Percentiles rank a stretch among this genome's conserved stretches.
Evolutionary conservation across 2,113 vertebrate genomes (phyloP).

Genomic region (Datnioides undecimradiatus): DNA sequence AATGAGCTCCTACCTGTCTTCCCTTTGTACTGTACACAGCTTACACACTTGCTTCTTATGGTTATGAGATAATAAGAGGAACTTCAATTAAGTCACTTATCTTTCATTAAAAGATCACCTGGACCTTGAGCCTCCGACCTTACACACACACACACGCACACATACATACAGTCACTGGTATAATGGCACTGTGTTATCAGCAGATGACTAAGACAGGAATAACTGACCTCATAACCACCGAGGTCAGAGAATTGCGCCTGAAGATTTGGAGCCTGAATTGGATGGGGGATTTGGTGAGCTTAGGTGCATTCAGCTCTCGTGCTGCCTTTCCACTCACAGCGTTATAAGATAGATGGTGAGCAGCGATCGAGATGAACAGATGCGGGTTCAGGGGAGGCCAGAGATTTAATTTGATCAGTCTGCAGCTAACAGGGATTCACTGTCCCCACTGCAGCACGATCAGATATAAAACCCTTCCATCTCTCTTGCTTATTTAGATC

Average conservation of each 20-base stretch:
- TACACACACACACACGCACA: slow-evolving; percentile 17
- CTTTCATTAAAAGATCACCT: slow-evolving; percentile 71
- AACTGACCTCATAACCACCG: slow-evolving; percentile 56
- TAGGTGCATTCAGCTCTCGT: slow-evolving; percentile 1
- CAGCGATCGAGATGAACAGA: slow-evolving; percentile 9
- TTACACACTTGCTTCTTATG: slow-evolving; percentile 53
- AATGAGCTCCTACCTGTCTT: slow-evolving; percentile 21
- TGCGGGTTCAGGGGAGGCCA: slow-evolving; percentile 16
- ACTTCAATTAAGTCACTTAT: slow-evolving; percentile 58
- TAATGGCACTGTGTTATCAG: slow-evolving; percentile 67
- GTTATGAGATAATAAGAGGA: slow-evolving; percentile 64
- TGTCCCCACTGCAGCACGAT: background rate
- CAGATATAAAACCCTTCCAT: background rate
- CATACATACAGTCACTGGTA: slow-evolving; percentile 33
- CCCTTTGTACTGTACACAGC: slow-evolving; percentile 37
- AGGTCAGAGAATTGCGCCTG: slow-evolving; percentile 47
- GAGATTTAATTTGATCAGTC: slow-evolving; percentile 29
- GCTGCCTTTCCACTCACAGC: background rate
- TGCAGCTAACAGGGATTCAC: slow-evolving; percentile 25
- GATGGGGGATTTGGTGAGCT: slow-evolving; percentile 47
- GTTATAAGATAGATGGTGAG: slow-evolving; percentile 10
- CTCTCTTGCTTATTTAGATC: background rate
- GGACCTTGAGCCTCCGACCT: slow-evolving; percentile 13
- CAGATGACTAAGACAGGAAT: slow-evolving; percentile 69
- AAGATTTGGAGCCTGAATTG: slow-evolving; percentile 44